Evolutionary conservation across 1,140 invertebrate genomes (phyloP).

Genomic region (Hycleus phaleratus): DNA sequence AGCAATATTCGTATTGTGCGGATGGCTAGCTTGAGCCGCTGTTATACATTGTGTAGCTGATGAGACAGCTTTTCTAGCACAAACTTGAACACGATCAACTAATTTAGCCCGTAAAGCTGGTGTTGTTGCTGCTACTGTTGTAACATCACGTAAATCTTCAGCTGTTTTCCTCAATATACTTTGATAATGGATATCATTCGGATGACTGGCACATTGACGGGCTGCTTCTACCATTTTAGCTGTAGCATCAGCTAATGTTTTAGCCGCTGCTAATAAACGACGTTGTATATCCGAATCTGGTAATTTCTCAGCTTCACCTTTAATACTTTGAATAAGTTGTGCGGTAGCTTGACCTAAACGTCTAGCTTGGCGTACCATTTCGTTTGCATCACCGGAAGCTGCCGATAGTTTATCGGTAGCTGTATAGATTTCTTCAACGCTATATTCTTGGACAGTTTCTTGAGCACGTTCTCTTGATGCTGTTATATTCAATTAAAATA

Average conservation of each 20-base stretch:
- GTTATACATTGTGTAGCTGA: slow-evolving; percentile 87
- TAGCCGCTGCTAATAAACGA: slow-evolving; percentile 83
- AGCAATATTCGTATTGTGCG: slow-evolving; percentile 59
- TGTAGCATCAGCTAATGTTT: slow-evolving; percentile 91
- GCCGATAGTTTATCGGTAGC: slow-evolving; percentile 86
- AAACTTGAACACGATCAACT: slow-evolving; percentile 64
- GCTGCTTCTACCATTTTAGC: slow-evolving; percentile 94
- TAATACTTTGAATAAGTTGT: slow-evolving; percentile 86
- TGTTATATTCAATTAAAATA: neutral
- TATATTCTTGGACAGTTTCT: slow-evolving; percentile 58
- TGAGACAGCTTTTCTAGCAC: slow-evolving; percentile 80
- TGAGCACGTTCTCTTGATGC: slow-evolving; percentile 43
- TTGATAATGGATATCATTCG: slow-evolving; percentile 76
- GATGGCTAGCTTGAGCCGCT: slow-evolving; percentile 62
- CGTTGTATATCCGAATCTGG: slow-evolving; percentile 84
- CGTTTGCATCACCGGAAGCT: slow-evolving; percentile 73
- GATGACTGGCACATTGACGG: slow-evolving; percentile 78
- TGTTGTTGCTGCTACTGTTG: slow-evolving; percentile 68
- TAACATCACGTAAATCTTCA: slow-evolving; percentile 84
- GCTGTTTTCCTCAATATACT: slow-evolving; percentile 78
- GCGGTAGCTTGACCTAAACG: slow-evolving; percentile 89
- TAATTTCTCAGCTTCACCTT: slow-evolving; percentile 84
- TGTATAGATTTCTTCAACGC: slow-evolving; percentile 82
- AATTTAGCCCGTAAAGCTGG: slow-evolving; percentile 72
- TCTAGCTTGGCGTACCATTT: slow-evolving; percentile 92